These are phyloP conservation scores for Plecotus auritus DNA, from an alignment of 2,113 vertebrate genomes.

Conservation along the genomic window DNA sequence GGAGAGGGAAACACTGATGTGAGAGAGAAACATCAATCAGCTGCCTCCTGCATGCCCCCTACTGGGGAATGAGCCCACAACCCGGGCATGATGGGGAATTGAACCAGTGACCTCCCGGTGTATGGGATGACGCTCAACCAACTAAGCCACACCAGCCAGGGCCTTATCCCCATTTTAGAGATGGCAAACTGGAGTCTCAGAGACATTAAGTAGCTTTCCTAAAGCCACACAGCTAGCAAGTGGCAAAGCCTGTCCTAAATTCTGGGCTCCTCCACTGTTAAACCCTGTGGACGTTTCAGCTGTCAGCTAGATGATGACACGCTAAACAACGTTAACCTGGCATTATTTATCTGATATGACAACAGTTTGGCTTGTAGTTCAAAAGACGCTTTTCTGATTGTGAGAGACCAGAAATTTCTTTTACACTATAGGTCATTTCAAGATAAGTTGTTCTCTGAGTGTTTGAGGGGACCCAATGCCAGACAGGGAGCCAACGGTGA, in stretches of 20 bases:
- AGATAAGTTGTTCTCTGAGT: background rate
- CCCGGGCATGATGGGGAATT: too few species aligned
- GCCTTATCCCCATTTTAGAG: background rate
- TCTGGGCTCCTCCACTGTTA: background rate
- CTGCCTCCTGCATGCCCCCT: too few species aligned
- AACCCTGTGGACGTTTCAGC: background rate
- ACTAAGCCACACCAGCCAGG: too few species aligned
- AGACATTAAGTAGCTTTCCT: background rate
- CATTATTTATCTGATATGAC: background rate
- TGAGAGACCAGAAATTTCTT: background rate
- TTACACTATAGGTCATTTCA: background rate
- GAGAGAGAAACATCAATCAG: too few species aligned
- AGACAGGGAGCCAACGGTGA: background rate
- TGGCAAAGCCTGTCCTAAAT: background rate
- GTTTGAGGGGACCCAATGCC: background rate
- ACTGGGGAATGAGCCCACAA: too few species aligned
- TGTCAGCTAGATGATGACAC: accelerated
- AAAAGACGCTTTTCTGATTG: background rate
- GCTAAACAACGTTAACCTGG: background rate
- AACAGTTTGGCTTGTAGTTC: background rate
- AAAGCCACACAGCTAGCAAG: background rate
- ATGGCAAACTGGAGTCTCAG: background rate
- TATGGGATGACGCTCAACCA: too few species aligned
- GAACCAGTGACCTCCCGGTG: too few species aligned
- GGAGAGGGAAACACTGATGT: too few species aligned